Conservation (phyloP, 2,888 invertebrate species). For the Podabrus alpinus region DNA sequence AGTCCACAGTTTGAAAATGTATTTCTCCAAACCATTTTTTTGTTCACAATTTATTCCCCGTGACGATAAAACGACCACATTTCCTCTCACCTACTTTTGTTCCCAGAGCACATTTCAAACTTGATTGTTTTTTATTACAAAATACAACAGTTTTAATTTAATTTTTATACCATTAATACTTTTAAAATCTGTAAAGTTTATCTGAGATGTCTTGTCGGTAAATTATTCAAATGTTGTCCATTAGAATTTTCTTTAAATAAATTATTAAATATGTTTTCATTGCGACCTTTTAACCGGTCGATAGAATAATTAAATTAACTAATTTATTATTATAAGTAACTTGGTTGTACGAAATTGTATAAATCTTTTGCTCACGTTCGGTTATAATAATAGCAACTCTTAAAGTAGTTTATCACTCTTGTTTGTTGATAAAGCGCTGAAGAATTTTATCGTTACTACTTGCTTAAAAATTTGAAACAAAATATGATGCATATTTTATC, state of each 20-base stretch:
- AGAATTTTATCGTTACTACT: neutral
- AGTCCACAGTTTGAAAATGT: too few relatives aligned
- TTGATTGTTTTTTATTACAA: neutral
- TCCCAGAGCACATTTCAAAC: neutral
- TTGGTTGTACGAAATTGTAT: neutral
- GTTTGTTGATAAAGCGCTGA: neutral
- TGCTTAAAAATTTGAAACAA: neutral
- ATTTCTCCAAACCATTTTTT: too few relatives aligned
- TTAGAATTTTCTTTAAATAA: neutral
- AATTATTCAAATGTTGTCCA: neutral
- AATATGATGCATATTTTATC: neutral
- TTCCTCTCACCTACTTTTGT: too few relatives aligned
- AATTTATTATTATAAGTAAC: neutral
- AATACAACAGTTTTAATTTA: neutral
- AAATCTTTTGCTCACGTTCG: neutral
- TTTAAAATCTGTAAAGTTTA: neutral
- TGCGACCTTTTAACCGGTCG: neutral
- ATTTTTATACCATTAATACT: neutral
- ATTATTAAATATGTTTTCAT: neutral
- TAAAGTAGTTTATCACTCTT: neutral
- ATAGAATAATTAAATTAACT: neutral
- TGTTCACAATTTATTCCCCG: too few relatives aligned
- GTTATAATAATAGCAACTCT: neutral
- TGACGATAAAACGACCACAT: too few relatives aligned
- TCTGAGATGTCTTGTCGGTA: neutral